A percentile compares a stretch with the other conserved stretches of the same genome.
These are phyloP conservation scores for Drosophila anomalata DNA, from an alignment of 2,888 invertebrate genomes.

Conservation along the genomic window DNA sequence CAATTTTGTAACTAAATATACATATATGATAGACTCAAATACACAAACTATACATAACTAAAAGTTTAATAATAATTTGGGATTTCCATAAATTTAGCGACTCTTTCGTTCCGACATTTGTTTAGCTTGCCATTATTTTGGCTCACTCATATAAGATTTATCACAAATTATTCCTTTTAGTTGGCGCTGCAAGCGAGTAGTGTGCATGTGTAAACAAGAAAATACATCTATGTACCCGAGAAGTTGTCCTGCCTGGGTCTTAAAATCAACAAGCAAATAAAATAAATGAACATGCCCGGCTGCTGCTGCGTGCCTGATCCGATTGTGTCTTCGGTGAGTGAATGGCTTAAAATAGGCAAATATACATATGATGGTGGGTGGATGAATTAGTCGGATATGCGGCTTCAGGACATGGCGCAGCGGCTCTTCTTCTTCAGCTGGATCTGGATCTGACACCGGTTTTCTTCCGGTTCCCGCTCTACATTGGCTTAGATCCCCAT, in stretches of 20 bases:
- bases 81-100: slow-evolving; percentile 27
- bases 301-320: slow-evolving; percentile 20
- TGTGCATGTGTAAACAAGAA: slow-evolving; percentile 23
- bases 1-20: slow-evolving; percentile 51
- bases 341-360: slow-evolving; percentile 45
- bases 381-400: slow-evolving; percentile 9
- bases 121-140: slow-evolving; percentile 9
- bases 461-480: not conserved
- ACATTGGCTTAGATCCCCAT: slow-evolving; percentile 5
- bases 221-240: slow-evolving; percentile 24
- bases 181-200: slow-evolving; percentile 50
- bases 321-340: slow-evolving; percentile 9
- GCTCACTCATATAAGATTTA: slow-evolving; percentile 51
- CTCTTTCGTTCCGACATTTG: not conserved
- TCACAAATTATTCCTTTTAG: slow-evolving; percentile 71
- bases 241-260: slow-evolving; percentile 7
- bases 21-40: slow-evolving; percentile 48
- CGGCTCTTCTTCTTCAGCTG: slow-evolving; percentile 10
- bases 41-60: slow-evolving; percentile 38
- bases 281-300: slow-evolving; percentile 14
- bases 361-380: slow-evolving; percentile 41
- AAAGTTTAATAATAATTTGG: slow-evolving; percentile 32
- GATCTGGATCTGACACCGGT: slow-evolving; percentile 3
- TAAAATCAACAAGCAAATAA: slow-evolving; percentile 11
- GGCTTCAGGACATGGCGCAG: slow-evolving; percentile 22